Evolutionary conservation across 2,113 vertebrate genomes (phyloP).

Genomic region (Geococcyx californianus): DNA sequence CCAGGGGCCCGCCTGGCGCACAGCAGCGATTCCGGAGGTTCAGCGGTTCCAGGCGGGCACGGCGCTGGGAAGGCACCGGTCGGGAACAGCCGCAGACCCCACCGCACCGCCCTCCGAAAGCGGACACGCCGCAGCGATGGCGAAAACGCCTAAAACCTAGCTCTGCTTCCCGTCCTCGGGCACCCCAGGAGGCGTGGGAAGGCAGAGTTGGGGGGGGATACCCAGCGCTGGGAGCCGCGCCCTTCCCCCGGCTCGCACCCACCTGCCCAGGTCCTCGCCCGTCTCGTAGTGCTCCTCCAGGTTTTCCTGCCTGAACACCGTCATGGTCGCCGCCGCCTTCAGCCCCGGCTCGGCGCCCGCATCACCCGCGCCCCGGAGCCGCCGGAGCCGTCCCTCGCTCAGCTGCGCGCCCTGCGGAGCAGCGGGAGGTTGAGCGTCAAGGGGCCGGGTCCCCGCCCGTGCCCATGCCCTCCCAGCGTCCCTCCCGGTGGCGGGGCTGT

Average conservation of each 20-base stretch:
- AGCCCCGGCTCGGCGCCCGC: slow-evolving; percentile 59
- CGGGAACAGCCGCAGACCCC: accelerated
- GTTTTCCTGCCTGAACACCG: slow-evolving; percentile 92
- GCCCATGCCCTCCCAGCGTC: too few relatives aligned
- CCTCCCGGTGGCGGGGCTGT: background rate
- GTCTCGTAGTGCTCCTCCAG: slow-evolving; percentile 92
- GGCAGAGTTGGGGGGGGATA: background rate
- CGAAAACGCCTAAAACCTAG: background rate
- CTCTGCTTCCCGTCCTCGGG: background rate
- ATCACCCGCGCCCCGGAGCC: slow-evolving; percentile 56
- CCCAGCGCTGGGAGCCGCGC: too few relatives aligned
- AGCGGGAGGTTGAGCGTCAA: background rate
- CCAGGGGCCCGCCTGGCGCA: accelerated
- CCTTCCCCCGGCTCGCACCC: background rate
- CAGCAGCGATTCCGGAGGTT: too few relatives aligned
- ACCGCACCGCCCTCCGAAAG: accelerated
- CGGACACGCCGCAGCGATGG: background rate
- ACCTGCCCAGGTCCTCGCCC: slow-evolving; percentile 95
- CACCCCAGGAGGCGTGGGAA: too few relatives aligned
- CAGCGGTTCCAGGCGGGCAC: too few relatives aligned
- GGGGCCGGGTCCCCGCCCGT: too few relatives aligned
- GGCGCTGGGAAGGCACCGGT: accelerated
- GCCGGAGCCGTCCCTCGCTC: background rate
- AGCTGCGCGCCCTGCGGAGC: slow-evolving; percentile 10
- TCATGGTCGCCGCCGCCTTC: slow-evolving; percentile 81